Conservation (phyloP, 2,888 invertebrate genomes). For the Lamellibrachia columna region DNA sequence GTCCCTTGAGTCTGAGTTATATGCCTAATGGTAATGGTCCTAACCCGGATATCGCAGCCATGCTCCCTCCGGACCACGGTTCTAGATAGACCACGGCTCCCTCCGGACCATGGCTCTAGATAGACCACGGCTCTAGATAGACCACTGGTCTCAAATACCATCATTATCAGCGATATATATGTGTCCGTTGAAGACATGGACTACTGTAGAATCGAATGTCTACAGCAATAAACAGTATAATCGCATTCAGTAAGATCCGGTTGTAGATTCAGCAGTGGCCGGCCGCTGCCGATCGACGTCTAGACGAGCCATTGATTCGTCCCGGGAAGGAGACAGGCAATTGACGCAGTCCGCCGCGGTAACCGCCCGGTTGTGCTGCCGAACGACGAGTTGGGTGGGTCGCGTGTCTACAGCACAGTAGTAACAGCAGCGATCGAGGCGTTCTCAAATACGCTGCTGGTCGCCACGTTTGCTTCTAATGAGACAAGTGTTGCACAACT, state of each 20-base stretch:
- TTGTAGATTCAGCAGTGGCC: neutral
- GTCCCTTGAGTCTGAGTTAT: neutral
- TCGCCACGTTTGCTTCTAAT: too few species aligned
- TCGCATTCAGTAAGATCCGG: neutral
- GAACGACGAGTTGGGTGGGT: neutral
- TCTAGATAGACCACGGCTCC: too few species aligned
- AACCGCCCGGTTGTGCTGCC: neutral
- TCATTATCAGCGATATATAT: neutral
- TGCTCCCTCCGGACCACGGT: neutral
- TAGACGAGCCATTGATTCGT: neutral
- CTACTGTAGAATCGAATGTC: neutral
- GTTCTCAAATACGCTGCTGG: too few species aligned
- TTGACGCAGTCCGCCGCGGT: neutral
- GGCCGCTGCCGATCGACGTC: neutral
- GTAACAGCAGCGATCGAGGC: too few species aligned
- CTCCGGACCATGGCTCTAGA: too few species aligned
- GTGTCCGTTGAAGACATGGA: neutral
- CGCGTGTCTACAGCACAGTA: neutral
- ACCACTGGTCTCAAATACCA: neutral
- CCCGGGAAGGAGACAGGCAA: neutral
- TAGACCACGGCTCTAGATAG: neutral
- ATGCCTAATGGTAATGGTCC: neutral
- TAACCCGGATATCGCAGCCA: neutral
- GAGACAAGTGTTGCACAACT: neutral
- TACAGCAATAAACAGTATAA: neutral